Conservation (phyloP, 2,113 vertebrate species). For the Micronisus gabar region DNA sequence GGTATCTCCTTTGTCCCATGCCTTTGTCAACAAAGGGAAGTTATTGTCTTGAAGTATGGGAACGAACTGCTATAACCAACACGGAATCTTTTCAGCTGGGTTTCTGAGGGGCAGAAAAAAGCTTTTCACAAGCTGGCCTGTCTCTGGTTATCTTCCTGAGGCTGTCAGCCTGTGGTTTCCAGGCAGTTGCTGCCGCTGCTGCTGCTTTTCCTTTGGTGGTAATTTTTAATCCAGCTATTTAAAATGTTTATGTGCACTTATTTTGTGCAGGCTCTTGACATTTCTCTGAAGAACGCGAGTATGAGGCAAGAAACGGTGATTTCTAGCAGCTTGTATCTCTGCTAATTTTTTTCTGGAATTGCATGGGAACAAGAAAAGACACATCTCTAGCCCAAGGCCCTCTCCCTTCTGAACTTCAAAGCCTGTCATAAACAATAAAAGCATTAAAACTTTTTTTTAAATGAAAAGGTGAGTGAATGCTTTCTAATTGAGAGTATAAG, state of each 20-base stretch:
- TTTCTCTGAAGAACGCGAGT: not conserved
- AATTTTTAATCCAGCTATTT: not conserved
- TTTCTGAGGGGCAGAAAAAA: not conserved
- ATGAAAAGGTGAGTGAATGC: not conserved
- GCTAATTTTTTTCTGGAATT: not conserved
- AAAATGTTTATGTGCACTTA: not conserved
- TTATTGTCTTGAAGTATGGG: not conserved
- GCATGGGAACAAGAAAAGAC: not conserved
- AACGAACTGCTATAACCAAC: fast-evolving
- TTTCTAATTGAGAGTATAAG: not conserved
- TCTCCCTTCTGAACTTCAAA: conserved; percentile 27
- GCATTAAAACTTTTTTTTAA: not conserved
- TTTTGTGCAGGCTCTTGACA: not conserved
- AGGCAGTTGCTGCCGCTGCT: not conserved
- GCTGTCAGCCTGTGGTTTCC: not conserved
- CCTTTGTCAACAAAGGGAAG: not conserved
- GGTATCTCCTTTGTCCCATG: not conserved
- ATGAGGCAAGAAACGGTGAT: not conserved
- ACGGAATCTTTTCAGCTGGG: not conserved
- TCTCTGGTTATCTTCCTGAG: not conserved
- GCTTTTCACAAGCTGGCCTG: not conserved
- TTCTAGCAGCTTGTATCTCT: not conserved
- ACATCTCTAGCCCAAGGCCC: not conserved
- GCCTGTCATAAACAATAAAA: not conserved
- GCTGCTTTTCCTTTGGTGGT: not conserved